Evolutionary conservation across 2,797 vertebrate genomes (phyloP), one percentile per base, ranked within the genome.

Genomic region (Crypturellus tataupa): DNA sequence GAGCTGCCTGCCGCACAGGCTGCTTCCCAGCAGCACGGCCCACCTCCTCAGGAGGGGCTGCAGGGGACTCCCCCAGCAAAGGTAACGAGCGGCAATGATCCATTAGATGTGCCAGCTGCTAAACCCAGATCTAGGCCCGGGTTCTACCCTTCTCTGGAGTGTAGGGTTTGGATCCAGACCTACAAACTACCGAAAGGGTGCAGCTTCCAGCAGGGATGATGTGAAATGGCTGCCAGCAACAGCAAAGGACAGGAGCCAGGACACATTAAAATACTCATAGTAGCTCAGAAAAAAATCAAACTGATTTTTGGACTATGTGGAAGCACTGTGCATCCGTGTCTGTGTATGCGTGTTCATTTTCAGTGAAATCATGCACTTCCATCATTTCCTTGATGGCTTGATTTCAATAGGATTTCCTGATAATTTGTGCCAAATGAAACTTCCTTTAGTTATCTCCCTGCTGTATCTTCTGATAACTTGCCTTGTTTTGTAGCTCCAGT

Each of bases 391-490:
- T 90, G 79, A 87, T 1, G 3, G 85, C 77, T 93, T 92, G 85
- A 92, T 94, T 97, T 95, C 90, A 82, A 59, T 95, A 88, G 85
- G 93, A 93, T 94, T 97, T 97, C 95, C 96, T 96, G 92, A 80
- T 92, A 73, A 80, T 94, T 94, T 89, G 68, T 93, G 95, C 94
- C 84, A 86, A 94, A 79, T 69, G 60, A 95, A 92, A 89, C 93
- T 91, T 96, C 94, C 85, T 96, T 91, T 93, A 89, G 87, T 69
- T 96, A 96, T 94, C 94, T 95, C 75, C 72, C 90, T 80, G 71
- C 93, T 96, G 93, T 49, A 96, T 95, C 96, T 94, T 94, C 90
- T 95, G 93, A 96, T 93, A 96, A 93, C 89, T 95, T 94, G 58
- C 55, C 89, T 94, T 95, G 90, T 94, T 97, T 95, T 94, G 89